phyloP scores from a whole-genome alignment of 2,113 vertebrate species.

The Amblyopsis rosae region DNA sequence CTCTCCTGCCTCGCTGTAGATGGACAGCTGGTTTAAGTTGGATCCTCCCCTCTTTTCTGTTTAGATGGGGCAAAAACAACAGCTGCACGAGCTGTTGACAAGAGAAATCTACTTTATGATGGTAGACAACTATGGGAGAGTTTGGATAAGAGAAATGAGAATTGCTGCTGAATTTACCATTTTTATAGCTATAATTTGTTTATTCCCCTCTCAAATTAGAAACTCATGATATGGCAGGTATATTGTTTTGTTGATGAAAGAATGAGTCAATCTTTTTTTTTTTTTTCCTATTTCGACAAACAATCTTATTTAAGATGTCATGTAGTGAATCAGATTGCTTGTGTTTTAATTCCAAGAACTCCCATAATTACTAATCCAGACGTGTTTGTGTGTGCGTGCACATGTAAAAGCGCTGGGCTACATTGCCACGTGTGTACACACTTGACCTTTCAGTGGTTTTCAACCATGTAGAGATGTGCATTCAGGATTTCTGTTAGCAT shows the following conservation, averaged over 20 bases:
- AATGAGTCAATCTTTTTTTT: constrained; percentile 50
- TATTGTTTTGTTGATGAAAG: constrained; percentile 51
- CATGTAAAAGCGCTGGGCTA: constrained; percentile 7
- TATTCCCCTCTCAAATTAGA: constrained; percentile 44
- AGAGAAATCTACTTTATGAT: constrained; percentile 44
- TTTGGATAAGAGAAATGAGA: constrained; percentile 42
- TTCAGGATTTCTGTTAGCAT: constrained; percentile 35
- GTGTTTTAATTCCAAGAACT: constrained; percentile 25
- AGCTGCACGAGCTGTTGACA: constrained; percentile 44
- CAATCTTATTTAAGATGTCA: constrained; percentile 55
- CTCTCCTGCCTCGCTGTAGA: constrained; percentile 41
- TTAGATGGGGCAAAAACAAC: constrained; percentile 41
- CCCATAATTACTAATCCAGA: constrained; percentile 45
- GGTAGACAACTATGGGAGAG: constrained; percentile 42
- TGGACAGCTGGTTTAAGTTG: constrained; percentile 47
- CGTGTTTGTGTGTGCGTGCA: constrained; percentile 23
- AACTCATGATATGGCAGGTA: constrained; percentile 43
- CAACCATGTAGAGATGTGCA: constrained; percentile 21
- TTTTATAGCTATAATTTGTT: constrained; percentile 52
- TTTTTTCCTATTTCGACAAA: constrained; percentile 52
- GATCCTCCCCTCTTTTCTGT: constrained; percentile 43
- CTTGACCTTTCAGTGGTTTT: constrained; percentile 39
- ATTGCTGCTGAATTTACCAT: constrained; percentile 76
- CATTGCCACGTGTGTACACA: not conserved
- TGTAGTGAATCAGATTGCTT: constrained; percentile 56